A percentile compares a stretch with the other conserved stretches of the same genome.
Conservation (phyloP, 2,888 invertebrate genomes). For the Athrips mouffetella region DNA sequence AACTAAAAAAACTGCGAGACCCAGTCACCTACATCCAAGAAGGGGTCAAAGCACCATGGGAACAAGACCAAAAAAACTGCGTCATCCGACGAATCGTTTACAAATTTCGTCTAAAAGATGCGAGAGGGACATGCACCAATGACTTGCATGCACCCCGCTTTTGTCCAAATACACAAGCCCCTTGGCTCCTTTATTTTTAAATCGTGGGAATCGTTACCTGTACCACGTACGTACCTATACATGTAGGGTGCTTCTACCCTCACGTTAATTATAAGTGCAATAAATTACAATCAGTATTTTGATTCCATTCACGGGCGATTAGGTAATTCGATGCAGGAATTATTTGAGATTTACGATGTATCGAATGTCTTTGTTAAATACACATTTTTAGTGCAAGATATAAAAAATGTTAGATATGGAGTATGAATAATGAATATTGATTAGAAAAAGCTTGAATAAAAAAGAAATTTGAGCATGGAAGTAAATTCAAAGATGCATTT, state of each 20-base stretch:
- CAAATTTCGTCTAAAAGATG: conserved; percentile 40
- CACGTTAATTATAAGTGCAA: conserved; percentile 64
- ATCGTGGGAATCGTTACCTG: conserved; percentile 71
- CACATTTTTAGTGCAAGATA: neutral
- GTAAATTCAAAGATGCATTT: too few species aligned
- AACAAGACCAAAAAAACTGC: conserved; percentile 29
- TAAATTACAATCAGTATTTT: conserved; percentile 72
- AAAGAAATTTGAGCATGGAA: too few species aligned
- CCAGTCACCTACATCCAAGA: conserved; percentile 25
- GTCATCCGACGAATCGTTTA: conserved; percentile 36
- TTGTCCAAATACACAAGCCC: conserved; percentile 58
- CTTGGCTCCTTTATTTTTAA: conserved; percentile 31
- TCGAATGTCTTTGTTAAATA: conserved; percentile 20
- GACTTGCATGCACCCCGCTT: conserved; percentile 46
- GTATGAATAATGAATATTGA: conserved; percentile 10
- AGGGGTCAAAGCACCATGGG: conserved; percentile 26
- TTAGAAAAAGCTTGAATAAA: neutral
- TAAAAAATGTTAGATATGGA: neutral
- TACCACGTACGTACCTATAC: conserved; percentile 20
- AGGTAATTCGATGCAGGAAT: conserved; percentile 47
- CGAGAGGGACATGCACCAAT: conserved; percentile 52
- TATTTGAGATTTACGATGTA: conserved; percentile 19
- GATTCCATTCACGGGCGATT: conserved; percentile 58
- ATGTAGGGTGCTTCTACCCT: conserved; percentile 44
- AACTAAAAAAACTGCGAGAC: neutral